Base-by-base conservation (phyloP, 23 tunicate genomes). In the Styela plicata region DNA sequence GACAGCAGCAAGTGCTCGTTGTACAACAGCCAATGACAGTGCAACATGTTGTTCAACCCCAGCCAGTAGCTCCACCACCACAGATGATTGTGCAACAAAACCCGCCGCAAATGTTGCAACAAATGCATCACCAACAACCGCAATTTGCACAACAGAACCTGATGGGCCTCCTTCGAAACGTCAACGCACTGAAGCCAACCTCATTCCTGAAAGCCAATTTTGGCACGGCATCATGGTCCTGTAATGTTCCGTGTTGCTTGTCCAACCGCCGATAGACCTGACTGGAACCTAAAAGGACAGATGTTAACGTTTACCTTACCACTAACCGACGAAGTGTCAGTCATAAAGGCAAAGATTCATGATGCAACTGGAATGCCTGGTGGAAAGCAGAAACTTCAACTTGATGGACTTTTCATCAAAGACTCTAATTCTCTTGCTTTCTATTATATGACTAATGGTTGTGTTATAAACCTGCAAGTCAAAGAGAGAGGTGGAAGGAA, bases 401-500 rank as follows among this genome's bases (percentile, higher is more conserved):
- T 89, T 28, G 98, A 94, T 86, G 98, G 98, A 19, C 69, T 93
- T 25, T 94, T 94, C 74, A 89, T 89, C 21, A 89, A 89, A 79
- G 98, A 94, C 86, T 86, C 90, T 29, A 94, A 94, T 66, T 63
- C 88, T 3, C 83, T 94, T 33, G 98, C 98, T 32, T 89, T 85
- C 84, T 94, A 94, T 79, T 89, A 94, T 74, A 89, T 94, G 88
- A 53, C 73, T 22, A 70, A 73, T 68, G 90, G 88, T 0, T 57
- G 88, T 1, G 27, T 85, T 31, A 74, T 94, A 22, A 64, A 62
- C 29, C 84, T 94, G 31, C 94, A 89, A 86, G 95, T 94, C 31
- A 94, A 94, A 37, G 98, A 94, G 74, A 85, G 98, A 89, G 98
- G 98, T 0, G 98, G 98, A 66, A 89, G 98, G 53, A 94, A 87